A percentile compares a stretch with the other conserved stretches of the same genome.
phyloP scores from a whole-genome alignment of 2,797 vertebrate genomes.

The Gymnoscopelus microlampas region DNA sequence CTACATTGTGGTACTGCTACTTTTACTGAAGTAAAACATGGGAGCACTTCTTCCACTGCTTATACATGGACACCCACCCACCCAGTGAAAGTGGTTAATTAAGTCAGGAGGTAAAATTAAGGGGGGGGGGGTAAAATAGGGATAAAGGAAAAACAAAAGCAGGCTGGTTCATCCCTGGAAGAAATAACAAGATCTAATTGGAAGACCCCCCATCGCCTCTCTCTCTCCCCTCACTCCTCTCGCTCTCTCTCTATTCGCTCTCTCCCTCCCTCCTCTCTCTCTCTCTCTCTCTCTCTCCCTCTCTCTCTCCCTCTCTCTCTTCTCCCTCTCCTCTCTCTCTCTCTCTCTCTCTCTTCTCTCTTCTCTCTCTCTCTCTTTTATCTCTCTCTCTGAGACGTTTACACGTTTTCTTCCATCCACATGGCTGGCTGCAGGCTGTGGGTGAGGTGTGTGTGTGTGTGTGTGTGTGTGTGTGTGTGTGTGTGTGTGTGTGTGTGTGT shows the following conservation, averaged over 20 bases:
- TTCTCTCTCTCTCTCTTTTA: conserved; percentile 29
- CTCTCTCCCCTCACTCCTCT: conserved; percentile 24
- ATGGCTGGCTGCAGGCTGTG: conserved; percentile 66
- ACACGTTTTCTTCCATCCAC: conserved; percentile 73
- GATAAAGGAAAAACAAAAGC: conserved; percentile 48
- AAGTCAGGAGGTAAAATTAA: conserved; percentile 31
- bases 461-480: conserved; percentile 4
- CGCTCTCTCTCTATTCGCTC: conserved; percentile 18
- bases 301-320: conserved; percentile 40
- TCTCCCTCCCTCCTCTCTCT: conserved; percentile 20
- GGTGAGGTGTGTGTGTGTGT: conserved; percentile 37
- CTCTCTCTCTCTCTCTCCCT: conserved; percentile 19
- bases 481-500: neutral
- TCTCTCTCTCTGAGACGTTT: conserved; percentile 48
- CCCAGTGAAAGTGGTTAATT: too few species aligned
- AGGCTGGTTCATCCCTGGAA: conserved; percentile 60
- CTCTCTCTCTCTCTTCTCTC: conserved; percentile 35
- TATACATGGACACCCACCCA: too few species aligned
- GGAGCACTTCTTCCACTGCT: too few species aligned
- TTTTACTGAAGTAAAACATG: too few species aligned
- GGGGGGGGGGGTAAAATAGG: conserved; percentile 18
- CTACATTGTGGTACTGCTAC: too few species aligned
- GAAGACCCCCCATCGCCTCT: conserved; percentile 33
- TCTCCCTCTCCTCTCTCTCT: conserved; percentile 37
- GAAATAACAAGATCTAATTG: conserved; percentile 62